A percentile compares a stretch with the other conserved stretches of the same genome.
Conservation (phyloP, 2,113 vertebrate genomes). For the Sitta europaea region DNA sequence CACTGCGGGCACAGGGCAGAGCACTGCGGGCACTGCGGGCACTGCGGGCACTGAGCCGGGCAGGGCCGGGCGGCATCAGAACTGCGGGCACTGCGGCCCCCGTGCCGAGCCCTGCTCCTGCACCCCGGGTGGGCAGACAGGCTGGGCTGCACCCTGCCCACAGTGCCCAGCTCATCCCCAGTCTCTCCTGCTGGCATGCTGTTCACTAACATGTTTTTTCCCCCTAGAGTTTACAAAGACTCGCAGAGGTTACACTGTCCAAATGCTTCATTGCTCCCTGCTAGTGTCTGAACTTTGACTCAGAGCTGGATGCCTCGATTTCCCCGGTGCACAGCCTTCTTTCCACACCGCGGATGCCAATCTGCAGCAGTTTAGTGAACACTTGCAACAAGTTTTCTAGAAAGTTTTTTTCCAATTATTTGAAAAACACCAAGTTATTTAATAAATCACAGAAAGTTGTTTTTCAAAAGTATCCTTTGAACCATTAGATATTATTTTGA, state of each 20-base stretch:
- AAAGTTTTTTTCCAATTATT: conserved; percentile 1
- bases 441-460: conserved; percentile 46
- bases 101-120: too few species aligned
- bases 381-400: neutral
- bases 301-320: neutral
- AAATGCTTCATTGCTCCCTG: neutral
- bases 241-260: neutral
- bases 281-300: neutral
- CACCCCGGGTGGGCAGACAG: neutral
- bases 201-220: neutral
- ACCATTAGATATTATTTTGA: conserved; percentile 33
- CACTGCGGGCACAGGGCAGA: too few species aligned
- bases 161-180: neutral
- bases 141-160: rapidly evolving
- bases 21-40: too few species aligned
- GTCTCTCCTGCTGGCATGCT: neutral
- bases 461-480: conserved; percentile 52
- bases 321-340: neutral
- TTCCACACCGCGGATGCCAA: neutral
- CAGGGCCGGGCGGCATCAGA: too few species aligned
- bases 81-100: too few species aligned
- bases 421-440: conserved; percentile 12
- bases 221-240: neutral
- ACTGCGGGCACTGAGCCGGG: too few species aligned
- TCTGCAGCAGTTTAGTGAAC: neutral